Percentiles rank a stretch among this genome's conserved stretches.
phyloP scores from a whole-genome alignment of 2,888 invertebrate genomes.

The Bruchidius siliquastri region DNA sequence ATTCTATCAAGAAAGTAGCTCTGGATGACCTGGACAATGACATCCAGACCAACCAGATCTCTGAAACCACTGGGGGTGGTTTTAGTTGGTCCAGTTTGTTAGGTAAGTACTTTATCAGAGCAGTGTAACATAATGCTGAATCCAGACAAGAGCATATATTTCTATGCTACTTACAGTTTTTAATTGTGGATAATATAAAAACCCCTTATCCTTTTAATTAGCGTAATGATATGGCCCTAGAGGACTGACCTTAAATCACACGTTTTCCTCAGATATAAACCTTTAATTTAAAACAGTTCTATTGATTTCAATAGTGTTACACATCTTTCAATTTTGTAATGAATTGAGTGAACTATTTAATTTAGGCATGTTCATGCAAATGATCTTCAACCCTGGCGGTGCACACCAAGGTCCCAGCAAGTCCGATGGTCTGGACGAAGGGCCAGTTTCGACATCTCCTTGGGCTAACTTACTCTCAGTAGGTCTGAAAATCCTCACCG shows the following conservation, averaged over 20 bases:
- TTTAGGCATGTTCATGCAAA: slow-evolving; percentile 75
- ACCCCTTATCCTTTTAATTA: too few species aligned
- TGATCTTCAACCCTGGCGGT: slow-evolving; percentile 69
- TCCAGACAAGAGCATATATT: too few species aligned
- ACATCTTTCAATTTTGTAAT: too few species aligned
- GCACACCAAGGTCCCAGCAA: slow-evolving; percentile 69
- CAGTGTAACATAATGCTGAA: too few species aligned
- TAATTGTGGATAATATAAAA: too few species aligned
- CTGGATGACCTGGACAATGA: slow-evolving; percentile 80
- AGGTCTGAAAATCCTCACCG: slow-evolving; percentile 80
- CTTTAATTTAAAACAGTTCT: too few species aligned
- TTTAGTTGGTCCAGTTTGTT: slow-evolving; percentile 88
- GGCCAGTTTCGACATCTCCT: slow-evolving; percentile 67
- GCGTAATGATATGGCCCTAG: too few species aligned
- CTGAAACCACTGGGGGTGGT: slow-evolving; percentile 60
- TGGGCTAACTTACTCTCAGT: slow-evolving; percentile 85
- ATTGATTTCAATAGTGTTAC: too few species aligned
- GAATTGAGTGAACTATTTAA: not conserved
- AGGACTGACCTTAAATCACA: too few species aligned
- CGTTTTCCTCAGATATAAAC: too few species aligned
- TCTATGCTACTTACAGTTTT: too few species aligned
- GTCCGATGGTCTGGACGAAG: slow-evolving; percentile 67
- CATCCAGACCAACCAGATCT: slow-evolving; percentile 74
- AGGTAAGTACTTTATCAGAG: slow-evolving; percentile 52
- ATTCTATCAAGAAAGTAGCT: slow-evolving; percentile 82